Evolutionary conservation across 2,113 vertebrate species (phyloP), one percentile per base, ranked within the genome.

Genomic region (Tetrax tetrax): DNA sequence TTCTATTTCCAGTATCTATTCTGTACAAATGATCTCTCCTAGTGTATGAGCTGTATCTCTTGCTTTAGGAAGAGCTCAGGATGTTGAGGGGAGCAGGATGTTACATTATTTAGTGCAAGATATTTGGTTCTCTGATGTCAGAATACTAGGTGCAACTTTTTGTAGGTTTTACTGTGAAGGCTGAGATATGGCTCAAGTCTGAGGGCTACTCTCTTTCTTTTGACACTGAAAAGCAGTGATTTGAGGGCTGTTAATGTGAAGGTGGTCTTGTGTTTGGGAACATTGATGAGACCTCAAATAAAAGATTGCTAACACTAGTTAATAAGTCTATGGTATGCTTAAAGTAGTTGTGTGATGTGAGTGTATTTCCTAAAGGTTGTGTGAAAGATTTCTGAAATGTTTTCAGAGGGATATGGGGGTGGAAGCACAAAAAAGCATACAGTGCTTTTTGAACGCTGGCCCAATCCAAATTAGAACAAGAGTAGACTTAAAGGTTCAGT

Each of bases 401-500:
- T 83, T 61, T 43, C 1, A 0, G 9, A 19, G 14, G 7, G 1
- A 3, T 20, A 4, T 25, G 33, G 6, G 3, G 3, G 3, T 66
- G 20, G 33, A 78, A 71, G 57, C 16, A 51, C 37, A 89, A 21
- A 87, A 72, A 92, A 12, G 10, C 6, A 11, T 56, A 37, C 25
- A 29, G 12, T 23, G 14, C 10, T 80, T 86, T 27, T 45, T 59
- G 27, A 82, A 87, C 24, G 5, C 65, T 20, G 24, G 15, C 56
- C 43, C 71, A 45, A 75, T 51, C 22, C 11, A 60, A 0, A 35
- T 60, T 47, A 7, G 27, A 59, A 45, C 0, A 2, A 45, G 12
- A 76, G 12, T 38, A 45, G 38, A 21, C 66, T 72, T 76, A 68
- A 72, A 27, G 57, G 38, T 68, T 66, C 38, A 25, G 10, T 8